phyloP scores from a whole-genome alignment of 2,888 invertebrate genomes.

The Norana najaformis region DNA sequence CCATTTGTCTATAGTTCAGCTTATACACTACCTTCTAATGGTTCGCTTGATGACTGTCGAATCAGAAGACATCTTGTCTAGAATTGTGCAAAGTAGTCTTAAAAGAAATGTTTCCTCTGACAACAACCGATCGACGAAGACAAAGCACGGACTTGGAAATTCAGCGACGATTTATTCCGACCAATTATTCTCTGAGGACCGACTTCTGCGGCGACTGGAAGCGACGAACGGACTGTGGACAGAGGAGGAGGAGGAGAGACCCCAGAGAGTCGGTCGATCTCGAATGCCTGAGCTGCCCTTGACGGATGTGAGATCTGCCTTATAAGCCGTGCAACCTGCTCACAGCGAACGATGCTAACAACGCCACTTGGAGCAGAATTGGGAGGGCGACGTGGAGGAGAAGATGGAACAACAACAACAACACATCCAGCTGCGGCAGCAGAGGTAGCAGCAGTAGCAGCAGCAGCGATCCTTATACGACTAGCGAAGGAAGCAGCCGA shows the following conservation, averaged over 20 bases:
- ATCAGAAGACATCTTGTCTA: not conserved
- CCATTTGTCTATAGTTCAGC: not conserved
- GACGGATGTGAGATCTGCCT: not conserved
- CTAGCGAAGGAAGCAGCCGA: not conserved
- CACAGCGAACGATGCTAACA: not conserved
- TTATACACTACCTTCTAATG: not conserved
- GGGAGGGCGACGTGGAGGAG: not conserved
- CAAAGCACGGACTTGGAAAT: not conserved
- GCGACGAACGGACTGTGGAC: slow-evolving; percentile 7
- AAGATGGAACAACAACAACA: not conserved
- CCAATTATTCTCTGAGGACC: not conserved
- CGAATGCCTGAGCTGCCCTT: not conserved
- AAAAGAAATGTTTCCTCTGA: too few relatives aligned
- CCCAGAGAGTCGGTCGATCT: not conserved
- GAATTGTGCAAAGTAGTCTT: not conserved
- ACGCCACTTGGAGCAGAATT: slow-evolving; percentile 13
- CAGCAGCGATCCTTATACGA: slow-evolving; percentile 1
- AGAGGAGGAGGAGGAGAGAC: not conserved
- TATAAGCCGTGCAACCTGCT: not conserved
- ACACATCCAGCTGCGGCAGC: slow-evolving; percentile 3
- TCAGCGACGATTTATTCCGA: slow-evolving; percentile 3
- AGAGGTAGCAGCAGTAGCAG: not conserved
- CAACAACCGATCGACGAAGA: not conserved
- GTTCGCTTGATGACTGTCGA: not conserved
- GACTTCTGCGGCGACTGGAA: not conserved